These are phyloP conservation scores for Upupa epops DNA, from an alignment of 2,113 vertebrate species.

Conservation along the genomic window DNA sequence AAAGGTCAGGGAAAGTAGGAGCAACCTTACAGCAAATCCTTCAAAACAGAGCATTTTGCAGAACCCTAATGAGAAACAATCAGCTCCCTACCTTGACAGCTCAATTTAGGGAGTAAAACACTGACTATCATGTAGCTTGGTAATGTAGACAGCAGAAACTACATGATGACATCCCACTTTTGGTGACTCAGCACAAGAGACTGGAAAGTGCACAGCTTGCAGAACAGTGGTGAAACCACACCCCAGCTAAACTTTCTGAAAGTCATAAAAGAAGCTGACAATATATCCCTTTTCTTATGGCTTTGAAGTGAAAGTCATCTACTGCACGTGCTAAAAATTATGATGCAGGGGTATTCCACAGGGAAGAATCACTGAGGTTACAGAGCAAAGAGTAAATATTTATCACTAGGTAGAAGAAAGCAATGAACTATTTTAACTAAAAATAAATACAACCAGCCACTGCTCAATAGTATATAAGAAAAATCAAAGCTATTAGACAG, in stretches of 20 bases:
- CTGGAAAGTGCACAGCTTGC: not conserved
- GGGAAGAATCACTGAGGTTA: constrained; percentile 6
- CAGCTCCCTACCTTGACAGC: not conserved
- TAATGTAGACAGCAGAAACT: constrained; percentile 13
- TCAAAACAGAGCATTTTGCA: not conserved
- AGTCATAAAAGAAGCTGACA: not conserved
- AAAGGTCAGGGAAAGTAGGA: constrained; percentile 41
- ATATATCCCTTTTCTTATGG: not conserved
- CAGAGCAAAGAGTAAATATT: constrained; percentile 61
- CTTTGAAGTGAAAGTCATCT: not conserved
- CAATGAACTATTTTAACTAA: constrained; percentile 1
- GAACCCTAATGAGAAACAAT: constrained; percentile 23
- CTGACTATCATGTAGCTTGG: not conserved
- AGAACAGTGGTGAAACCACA: constrained; percentile 2
- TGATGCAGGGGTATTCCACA: not conserved
- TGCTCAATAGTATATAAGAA: constrained; percentile 6
- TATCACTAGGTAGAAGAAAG: constrained; percentile 22
- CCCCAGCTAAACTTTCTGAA: not conserved
- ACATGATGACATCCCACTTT: not conserved
- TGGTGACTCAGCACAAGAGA: constrained; percentile 3
- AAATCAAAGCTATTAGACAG: not conserved
- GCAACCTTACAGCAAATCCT: not conserved
- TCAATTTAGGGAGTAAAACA: not conserved
- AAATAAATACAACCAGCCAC: not conserved
- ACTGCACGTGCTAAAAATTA: not conserved